These are phyloP conservation scores for Ichneumoninae sp. DNA, from an alignment of 2,888 invertebrate genomes.

Conservation along the genomic window DNA sequence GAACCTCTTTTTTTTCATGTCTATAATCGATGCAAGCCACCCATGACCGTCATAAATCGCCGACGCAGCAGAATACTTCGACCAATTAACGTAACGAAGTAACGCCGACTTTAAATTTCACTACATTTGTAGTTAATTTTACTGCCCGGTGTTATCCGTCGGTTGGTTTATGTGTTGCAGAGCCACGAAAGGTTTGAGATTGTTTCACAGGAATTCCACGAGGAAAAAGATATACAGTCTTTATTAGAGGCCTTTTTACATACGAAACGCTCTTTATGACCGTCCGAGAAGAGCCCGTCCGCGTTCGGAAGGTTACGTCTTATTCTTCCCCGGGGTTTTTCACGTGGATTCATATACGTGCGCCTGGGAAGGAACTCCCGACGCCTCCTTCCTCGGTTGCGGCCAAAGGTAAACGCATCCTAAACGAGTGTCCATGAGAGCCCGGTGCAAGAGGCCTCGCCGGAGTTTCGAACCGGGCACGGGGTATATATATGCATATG, in stretches of 20 bases:
- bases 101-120: neutral
- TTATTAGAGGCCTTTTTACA: constrained; percentile 63
- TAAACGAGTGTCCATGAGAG: constrained; percentile 75
- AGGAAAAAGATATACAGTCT: constrained; percentile 60
- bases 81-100: constrained; percentile 6
- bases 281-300: constrained; percentile 43
- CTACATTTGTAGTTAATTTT: constrained; percentile 9
- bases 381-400: constrained; percentile 55
- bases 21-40: too few relatives aligned
- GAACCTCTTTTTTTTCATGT: too few relatives aligned
- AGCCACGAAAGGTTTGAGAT: constrained; percentile 12
- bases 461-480: constrained; percentile 9
- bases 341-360: constrained; percentile 48
- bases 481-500: constrained; percentile 52
- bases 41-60: neutral
- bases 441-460: constrained; percentile 1
- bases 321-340: constrained; percentile 69
- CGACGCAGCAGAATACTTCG: neutral
- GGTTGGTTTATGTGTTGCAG: constrained; percentile 25
- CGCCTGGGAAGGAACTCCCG: constrained; percentile 55
- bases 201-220: constrained; percentile 55
- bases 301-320: constrained; percentile 65
- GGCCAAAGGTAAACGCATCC: constrained; percentile 74
- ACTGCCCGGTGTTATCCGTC: neutral
- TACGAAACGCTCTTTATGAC: constrained; percentile 62